Percentiles rank a stretch among this genome's conserved stretches.
Evolutionary conservation across 2,113 vertebrate genomes (phyloP).

Genomic region (Rhineura floridana): DNA sequence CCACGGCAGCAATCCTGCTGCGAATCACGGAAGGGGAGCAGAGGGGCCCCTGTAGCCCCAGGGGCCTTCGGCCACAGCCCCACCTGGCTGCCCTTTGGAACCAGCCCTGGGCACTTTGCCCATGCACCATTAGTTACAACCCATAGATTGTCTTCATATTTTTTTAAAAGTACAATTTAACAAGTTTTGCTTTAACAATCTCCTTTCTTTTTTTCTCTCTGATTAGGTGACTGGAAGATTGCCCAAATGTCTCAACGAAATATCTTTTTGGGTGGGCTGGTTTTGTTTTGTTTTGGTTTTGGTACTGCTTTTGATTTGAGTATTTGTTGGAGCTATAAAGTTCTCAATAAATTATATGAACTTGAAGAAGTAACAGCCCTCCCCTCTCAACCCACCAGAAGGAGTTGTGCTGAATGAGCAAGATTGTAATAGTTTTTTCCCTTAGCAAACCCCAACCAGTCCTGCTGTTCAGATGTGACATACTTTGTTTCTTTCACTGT

Average conservation of each 20-base stretch:
- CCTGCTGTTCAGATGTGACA: conserved; percentile 63
- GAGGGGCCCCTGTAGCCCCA: no score
- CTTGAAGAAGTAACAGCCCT: conserved; percentile 14
- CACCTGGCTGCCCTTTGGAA: no score
- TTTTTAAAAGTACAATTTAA: no score
- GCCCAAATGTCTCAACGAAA: conserved; percentile 15
- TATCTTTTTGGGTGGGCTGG: background rate
- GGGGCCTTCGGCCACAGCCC: no score
- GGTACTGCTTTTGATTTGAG: conserved; percentile 32
- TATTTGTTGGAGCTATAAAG: conserved; percentile 26
- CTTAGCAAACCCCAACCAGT: conserved; percentile 49
- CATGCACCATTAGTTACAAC: no score
- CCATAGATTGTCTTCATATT: no score
- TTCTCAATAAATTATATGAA: conserved; percentile 14
- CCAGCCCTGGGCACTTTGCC: no score
- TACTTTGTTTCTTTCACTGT: conserved; percentile 58
- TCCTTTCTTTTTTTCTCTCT: conserved; percentile 25
- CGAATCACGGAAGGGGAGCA: no score
- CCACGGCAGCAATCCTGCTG: no score
- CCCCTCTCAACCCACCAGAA: background rate
- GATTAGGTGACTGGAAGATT: conserved; percentile 20
- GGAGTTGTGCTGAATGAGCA: conserved; percentile 48
- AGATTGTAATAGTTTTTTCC: conserved; percentile 28
- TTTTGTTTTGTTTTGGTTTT: background rate
- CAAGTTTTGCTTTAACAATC: background rate